These are phyloP conservation scores for Beris morrisii DNA, from an alignment of 2,888 invertebrate species.

Conservation along the genomic window DNA sequence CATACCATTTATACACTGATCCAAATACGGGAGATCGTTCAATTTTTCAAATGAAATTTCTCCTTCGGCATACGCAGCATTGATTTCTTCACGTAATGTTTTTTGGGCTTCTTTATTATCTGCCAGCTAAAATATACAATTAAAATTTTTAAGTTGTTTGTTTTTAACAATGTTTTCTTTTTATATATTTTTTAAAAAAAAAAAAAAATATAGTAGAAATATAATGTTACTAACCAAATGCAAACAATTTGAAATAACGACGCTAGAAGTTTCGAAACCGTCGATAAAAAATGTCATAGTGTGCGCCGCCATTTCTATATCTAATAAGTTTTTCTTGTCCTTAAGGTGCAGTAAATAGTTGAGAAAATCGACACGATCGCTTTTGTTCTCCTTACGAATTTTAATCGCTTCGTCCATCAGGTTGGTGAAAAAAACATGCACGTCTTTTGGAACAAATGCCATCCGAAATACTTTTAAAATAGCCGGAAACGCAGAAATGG, in stretches of 20 bases:
- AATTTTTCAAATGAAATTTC: conserved; percentile 48
- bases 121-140: conserved; percentile 42
- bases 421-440: conserved; percentile 57
- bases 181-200: no score
- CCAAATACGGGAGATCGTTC: conserved; percentile 48
- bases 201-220: no score
- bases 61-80: conserved; percentile 31
- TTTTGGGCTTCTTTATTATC: conserved; percentile 45
- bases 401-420: conserved; percentile 47
- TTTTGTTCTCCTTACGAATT: conserved; percentile 43
- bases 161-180: no score
- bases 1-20: conserved; percentile 51
- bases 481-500: conserved; percentile 45
- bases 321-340: conserved; percentile 45
- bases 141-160: no score
- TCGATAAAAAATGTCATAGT: conserved; percentile 53
- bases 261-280: conserved; percentile 52
- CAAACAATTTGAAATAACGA: conserved; percentile 45
- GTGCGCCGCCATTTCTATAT: conserved; percentile 44
- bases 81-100: conserved; percentile 47
- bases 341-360: conserved; percentile 50
- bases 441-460: conserved; percentile 56
- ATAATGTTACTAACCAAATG: conserved; percentile 44
- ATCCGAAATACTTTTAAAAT: conserved; percentile 43
- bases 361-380: conserved; percentile 49